Percentiles rank a stretch among this genome's conserved stretches.
Conservation (phyloP, 2,888 invertebrate species). For the Hypolimnas misippus region DNA sequence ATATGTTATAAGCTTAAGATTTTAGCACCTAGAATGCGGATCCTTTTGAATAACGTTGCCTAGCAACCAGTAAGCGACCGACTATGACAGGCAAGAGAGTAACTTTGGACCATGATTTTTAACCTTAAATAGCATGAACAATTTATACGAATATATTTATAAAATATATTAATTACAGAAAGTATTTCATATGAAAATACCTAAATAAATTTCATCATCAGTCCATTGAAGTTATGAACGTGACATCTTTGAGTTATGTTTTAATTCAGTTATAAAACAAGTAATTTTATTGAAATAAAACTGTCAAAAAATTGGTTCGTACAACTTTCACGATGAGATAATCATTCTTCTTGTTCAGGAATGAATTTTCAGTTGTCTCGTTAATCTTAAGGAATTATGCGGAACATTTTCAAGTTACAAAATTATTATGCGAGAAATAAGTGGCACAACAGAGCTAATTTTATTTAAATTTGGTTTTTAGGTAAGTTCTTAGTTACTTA, state of each 20-base stretch:
- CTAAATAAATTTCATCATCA: too few relatives aligned
- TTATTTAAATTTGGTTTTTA: background rate
- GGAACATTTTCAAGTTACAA: slow-evolving; percentile 2
- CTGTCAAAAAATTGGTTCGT: background rate
- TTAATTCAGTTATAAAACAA: background rate
- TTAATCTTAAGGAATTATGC: slow-evolving; percentile 19
- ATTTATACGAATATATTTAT: too few relatives aligned
- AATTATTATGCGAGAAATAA: slow-evolving; percentile 8
- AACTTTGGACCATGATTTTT: too few relatives aligned
- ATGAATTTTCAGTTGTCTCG: slow-evolving; percentile 7
- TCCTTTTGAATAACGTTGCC: too few relatives aligned
- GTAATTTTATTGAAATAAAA: background rate
- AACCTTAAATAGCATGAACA: too few relatives aligned
- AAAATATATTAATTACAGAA: too few relatives aligned
- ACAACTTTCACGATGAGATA: slow-evolving; percentile 16
- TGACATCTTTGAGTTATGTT: background rate
- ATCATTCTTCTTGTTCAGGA: slow-evolving; percentile 17
- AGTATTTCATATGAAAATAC: too few relatives aligned
- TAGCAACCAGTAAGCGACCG: too few relatives aligned
- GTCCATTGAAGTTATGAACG: background rate
- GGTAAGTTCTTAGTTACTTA: too few relatives aligned
- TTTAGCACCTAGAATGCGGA: too few relatives aligned
- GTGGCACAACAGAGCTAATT: background rate
- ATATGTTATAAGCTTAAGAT: too few relatives aligned
- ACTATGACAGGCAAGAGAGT: too few relatives aligned